A percentile compares a stretch with the other conserved stretches of the same genome.
phyloP scores from a whole-genome alignment of 1,140 invertebrate species.

The Dendroctonus ponderosae region DNA sequence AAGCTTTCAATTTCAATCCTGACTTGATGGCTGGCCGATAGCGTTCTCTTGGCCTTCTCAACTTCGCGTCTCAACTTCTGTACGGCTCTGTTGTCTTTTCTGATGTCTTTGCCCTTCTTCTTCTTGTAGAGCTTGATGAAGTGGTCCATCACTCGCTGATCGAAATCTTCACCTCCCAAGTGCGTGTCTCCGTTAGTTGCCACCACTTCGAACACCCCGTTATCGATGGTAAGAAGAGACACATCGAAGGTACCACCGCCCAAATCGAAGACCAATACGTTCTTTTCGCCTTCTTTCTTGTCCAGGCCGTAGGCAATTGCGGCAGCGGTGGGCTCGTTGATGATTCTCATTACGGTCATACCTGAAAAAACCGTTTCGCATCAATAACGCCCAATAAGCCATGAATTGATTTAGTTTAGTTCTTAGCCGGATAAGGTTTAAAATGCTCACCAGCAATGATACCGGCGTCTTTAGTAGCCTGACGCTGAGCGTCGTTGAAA shows the following conservation, averaged over 20 bases:
- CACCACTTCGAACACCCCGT: conserved; percentile 87
- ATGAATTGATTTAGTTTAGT: too few relatives aligned
- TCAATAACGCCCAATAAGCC: not conserved
- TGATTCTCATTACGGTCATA: conserved; percentile 97
- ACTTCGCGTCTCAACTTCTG: conserved; percentile 96
- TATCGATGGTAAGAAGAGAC: conserved; percentile 97
- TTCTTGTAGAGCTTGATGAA: conserved; percentile 99
- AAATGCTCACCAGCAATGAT: conserved; percentile 71
- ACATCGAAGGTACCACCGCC: conserved; percentile 99
- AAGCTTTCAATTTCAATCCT: conserved; percentile 99
- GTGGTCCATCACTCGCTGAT: conserved; percentile 97
- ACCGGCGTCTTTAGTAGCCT: conserved; percentile 93
- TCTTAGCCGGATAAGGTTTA: too few relatives aligned
- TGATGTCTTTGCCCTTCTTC: conserved; percentile 97
- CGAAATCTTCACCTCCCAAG: conserved; percentile 98
- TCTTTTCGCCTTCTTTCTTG: conserved; percentile 99
- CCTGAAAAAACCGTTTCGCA: not conserved
- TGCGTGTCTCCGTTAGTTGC: conserved; percentile 99
- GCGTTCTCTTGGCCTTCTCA: conserved; percentile 95
- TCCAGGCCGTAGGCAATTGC: conserved; percentile 99
- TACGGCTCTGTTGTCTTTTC: conserved; percentile 92
- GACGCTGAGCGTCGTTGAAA: conserved; percentile 97
- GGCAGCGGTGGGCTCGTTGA: conserved; percentile 99
- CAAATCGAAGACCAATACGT: conserved; percentile 98
- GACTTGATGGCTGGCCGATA: conserved; percentile 94